Conservation (phyloP, 2,113 vertebrate genomes). For the Colistium nudipinnis region DNA sequence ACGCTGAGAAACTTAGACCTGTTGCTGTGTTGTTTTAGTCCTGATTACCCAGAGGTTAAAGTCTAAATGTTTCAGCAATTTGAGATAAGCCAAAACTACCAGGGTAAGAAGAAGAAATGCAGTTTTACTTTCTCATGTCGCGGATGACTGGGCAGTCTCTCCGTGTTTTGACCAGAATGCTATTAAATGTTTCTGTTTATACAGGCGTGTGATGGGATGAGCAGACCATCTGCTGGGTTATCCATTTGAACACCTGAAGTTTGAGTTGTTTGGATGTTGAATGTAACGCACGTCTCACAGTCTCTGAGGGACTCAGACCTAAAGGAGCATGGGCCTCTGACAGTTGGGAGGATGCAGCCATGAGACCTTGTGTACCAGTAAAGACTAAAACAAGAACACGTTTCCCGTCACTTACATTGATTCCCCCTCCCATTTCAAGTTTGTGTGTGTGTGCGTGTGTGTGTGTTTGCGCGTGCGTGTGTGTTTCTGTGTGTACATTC, state of each 20-base stretch:
- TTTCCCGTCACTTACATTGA: conserved; percentile 76
- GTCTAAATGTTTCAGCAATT: conserved; percentile 43
- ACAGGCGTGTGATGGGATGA: not conserved
- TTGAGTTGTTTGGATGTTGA: conserved; percentile 20
- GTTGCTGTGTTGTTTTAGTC: conserved; percentile 56
- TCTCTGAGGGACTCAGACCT: conserved; percentile 65
- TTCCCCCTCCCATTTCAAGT: conserved; percentile 69
- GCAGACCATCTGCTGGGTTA: not conserved
- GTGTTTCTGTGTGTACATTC: conserved; percentile 7
- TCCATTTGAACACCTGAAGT: conserved; percentile 5
- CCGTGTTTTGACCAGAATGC: not conserved
- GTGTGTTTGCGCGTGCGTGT: conserved; percentile 18
- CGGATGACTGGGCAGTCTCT: not conserved
- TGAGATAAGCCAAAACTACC: conserved; percentile 24
- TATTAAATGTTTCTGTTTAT: not conserved
- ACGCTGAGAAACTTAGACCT: conserved; percentile 32
- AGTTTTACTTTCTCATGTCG: conserved; percentile 9
- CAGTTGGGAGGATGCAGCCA: conserved; percentile 73
- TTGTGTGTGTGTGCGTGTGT: conserved; percentile 26
- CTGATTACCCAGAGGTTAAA: conserved; percentile 38
- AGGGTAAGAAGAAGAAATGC: conserved; percentile 10
- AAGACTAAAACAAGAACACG: conserved; percentile 69
- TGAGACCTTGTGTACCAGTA: conserved; percentile 63
- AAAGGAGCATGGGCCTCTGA: conserved; percentile 49
- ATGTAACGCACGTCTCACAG: conserved; percentile 6